Evolutionary conservation across 2,888 invertebrate genomes (phyloP).

Genomic region (Philereme transversata): DNA sequence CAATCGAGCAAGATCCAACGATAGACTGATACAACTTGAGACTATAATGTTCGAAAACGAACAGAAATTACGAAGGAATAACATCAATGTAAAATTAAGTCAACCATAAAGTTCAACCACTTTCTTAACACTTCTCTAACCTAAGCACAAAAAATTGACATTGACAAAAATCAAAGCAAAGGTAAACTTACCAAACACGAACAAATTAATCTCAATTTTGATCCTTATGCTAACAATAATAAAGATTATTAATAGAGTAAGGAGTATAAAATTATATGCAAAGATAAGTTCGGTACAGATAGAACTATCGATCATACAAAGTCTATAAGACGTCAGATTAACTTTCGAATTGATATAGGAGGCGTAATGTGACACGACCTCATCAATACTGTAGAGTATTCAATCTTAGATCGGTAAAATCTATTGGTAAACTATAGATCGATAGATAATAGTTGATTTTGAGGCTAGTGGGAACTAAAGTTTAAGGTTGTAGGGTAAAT

Average conservation of each 20-base stretch:
- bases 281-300: slow-evolving; percentile 39
- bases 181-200: slow-evolving; percentile 25
- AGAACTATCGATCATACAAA: slow-evolving; percentile 68
- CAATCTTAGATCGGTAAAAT: neutral
- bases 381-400: slow-evolving; percentile 39
- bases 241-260: slow-evolving; percentile 29
- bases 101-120: slow-evolving; percentile 71
- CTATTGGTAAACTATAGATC: neutral
- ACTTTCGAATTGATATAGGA: slow-evolving; percentile 60
- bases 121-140: slow-evolving; percentile 55
- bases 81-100: slow-evolving; percentile 43
- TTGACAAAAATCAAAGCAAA: slow-evolving; percentile 45
- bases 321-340: slow-evolving; percentile 71
- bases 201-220: slow-evolving; percentile 27
- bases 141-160: slow-evolving; percentile 59
- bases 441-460: neutral
- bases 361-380: slow-evolving; percentile 64
- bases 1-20: too few relatives aligned
- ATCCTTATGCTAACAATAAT: slow-evolving; percentile 40
- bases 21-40: too few relatives aligned
- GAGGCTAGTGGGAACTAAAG: neutral
- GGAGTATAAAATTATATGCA: slow-evolving; percentile 13
- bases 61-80: too few relatives aligned
- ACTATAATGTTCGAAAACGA: too few relatives aligned
- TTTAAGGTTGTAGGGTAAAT: too few relatives aligned